These are phyloP conservation scores for Coelinius sp. DNA, from an alignment of 2,888 invertebrate species.

Conservation along the genomic window DNA sequence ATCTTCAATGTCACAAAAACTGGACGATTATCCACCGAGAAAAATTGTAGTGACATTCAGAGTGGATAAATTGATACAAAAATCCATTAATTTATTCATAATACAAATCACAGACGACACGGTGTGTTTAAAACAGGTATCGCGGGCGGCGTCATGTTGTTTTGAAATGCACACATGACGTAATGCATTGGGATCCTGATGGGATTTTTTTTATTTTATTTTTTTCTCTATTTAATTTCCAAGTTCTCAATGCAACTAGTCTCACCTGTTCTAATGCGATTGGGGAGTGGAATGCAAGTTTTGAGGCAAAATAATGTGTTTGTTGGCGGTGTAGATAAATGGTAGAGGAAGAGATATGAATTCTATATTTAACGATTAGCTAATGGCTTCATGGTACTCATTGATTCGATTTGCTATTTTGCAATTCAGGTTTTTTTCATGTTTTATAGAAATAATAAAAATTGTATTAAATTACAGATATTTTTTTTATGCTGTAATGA, in stretches of 20 bases:
- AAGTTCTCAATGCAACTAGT: neutral
- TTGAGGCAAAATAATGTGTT: neutral
- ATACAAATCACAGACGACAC: neutral
- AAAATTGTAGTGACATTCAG: neutral
- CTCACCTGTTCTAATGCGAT: neutral
- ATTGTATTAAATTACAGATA: too few species aligned
- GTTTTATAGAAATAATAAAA: too few species aligned
- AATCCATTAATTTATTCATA: slow-evolving; percentile 11
- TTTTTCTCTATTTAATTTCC: neutral
- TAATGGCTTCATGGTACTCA: slow-evolving; percentile 40
- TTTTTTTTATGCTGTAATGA: too few species aligned
- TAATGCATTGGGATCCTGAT: neutral
- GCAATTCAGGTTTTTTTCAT: too few species aligned
- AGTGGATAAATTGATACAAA: slow-evolving; percentile 16
- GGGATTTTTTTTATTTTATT: neutral
- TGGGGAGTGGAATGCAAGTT: neutral
- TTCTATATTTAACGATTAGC: slow-evolving; percentile 59
- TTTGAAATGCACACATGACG: slow-evolving; percentile 23
- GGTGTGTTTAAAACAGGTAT: slow-evolving; percentile 20
- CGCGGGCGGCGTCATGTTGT: slow-evolving; percentile 2
- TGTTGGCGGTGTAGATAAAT: slow-evolving; percentile 4
- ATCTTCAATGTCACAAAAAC: neutral
- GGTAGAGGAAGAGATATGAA: slow-evolving; percentile 10
- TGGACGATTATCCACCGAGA: neutral
- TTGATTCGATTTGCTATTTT: neutral